Conservation (phyloP, 2,797 vertebrate genomes). For the Trichosurus vulpecula region DNA sequence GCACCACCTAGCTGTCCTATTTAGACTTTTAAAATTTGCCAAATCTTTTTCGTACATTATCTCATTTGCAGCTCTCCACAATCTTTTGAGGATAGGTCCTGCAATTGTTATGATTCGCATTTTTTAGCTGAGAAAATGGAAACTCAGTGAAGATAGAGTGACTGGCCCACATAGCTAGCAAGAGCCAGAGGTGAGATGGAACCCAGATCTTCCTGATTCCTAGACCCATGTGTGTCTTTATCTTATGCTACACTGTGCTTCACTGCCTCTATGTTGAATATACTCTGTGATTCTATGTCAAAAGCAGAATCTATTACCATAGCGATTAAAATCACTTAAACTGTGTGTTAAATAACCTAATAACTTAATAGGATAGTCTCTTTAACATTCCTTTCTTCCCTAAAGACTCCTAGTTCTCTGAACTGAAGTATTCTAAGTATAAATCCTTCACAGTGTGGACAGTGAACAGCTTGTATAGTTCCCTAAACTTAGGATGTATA, state of each 20-base stretch:
- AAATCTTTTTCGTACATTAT: not conserved
- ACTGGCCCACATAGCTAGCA: not conserved
- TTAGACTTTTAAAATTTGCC: not conserved
- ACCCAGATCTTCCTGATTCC: not conserved
- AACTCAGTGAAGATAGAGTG: not conserved
- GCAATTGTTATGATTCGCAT: not conserved
- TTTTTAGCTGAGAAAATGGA: not conserved
- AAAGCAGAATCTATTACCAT: not conserved
- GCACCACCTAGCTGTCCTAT: not conserved
- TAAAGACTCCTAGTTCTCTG: slow-evolving; percentile 32
- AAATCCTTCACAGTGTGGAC: slow-evolving; percentile 71
- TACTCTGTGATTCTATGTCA: not conserved
- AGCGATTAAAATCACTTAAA: not conserved
- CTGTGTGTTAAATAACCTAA: not conserved
- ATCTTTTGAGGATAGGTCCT: not conserved
- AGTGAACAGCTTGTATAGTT: slow-evolving; percentile 65
- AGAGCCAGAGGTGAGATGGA: not conserved
- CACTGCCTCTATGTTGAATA: not conserved
- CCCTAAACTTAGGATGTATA: slow-evolving; percentile 65
- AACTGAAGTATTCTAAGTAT: slow-evolving; percentile 70
- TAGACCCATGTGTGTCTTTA: too few species aligned
- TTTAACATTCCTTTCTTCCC: slow-evolving; percentile 34
- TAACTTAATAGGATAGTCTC: not conserved
- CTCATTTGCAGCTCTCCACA: not conserved
- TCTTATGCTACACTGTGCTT: not conserved